Conservation (phyloP, 1,140 invertebrate genomes). For the Delia radicum region DNA sequence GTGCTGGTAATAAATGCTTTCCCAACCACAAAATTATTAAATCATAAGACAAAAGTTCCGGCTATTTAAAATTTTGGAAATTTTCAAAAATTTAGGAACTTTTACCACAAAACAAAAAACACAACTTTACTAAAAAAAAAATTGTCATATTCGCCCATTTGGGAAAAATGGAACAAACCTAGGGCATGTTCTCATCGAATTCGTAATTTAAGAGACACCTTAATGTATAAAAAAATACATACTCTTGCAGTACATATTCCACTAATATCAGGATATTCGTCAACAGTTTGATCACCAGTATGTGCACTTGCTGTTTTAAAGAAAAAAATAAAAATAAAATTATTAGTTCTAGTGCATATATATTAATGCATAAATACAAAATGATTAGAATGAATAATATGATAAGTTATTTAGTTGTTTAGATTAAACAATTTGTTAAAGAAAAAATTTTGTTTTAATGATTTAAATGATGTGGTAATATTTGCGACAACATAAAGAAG, state of each 20-base stretch:
- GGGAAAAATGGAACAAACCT: no score
- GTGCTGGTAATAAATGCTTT: no score
- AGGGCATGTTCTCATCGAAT: no score
- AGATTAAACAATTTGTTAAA: neutral
- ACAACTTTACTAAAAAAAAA: no score
- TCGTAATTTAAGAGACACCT: no score
- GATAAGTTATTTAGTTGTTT: neutral
- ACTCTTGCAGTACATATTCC: constrained; percentile 89
- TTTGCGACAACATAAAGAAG: neutral
- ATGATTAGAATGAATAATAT: neutral
- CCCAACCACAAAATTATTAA: no score
- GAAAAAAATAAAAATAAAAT: constrained; percentile 20
- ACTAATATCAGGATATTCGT: constrained; percentile 93
- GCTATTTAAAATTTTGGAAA: no score
- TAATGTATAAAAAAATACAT: constrained; percentile 47
- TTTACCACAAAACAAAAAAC: no score
- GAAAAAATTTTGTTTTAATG: neutral
- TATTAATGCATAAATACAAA: neutral
- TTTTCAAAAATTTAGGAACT: no score
- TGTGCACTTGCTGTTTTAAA: constrained; percentile 75
- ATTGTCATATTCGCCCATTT: no score
- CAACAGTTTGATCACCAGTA: constrained; percentile 86
- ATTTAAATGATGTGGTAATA: no score
- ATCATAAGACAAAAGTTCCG: no score
- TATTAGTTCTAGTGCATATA: neutral